These are phyloP conservation scores for Papilio polytes DNA, from an alignment of 1,140 invertebrate genomes.

Conservation along the genomic window DNA sequence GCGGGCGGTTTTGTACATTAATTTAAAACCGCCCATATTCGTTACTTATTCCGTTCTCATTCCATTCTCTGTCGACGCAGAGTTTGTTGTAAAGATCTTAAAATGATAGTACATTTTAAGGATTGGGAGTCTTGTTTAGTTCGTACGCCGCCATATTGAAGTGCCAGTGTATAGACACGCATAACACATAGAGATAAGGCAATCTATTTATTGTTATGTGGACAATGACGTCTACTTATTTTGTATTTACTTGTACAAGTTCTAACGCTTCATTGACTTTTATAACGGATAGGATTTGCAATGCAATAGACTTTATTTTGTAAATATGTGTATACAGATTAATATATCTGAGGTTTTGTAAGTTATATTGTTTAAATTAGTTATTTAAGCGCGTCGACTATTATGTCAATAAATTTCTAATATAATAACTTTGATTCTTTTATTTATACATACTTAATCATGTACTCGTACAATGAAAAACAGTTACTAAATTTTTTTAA, in stretches of 20 bases:
- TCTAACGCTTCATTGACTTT: slow-evolving; percentile 43
- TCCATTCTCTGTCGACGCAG: background rate
- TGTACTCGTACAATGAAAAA: no score
- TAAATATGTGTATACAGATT: slow-evolving; percentile 80
- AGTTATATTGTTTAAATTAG: slow-evolving; percentile 35
- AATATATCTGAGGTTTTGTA: slow-evolving; percentile 48
- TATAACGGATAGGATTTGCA: slow-evolving; percentile 39
- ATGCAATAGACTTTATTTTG: slow-evolving; percentile 73
- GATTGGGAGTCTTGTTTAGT: slow-evolving; percentile 18
- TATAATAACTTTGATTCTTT: slow-evolving; percentile 20
- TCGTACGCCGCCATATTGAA: slow-evolving; percentile 54
- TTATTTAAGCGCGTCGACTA: slow-evolving; percentile 20
- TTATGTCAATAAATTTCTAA: slow-evolving; percentile 39
- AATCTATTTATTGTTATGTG: slow-evolving; percentile 70
- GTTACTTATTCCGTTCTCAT: slow-evolving; percentile 16
- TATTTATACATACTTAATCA: background rate
- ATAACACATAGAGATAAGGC: slow-evolving; percentile 54
- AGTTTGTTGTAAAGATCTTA: slow-evolving; percentile 19
- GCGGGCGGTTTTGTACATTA: background rate
- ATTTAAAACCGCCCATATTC: background rate
- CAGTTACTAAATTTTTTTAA: no score
- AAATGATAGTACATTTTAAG: slow-evolving; percentile 17
- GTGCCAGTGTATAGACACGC: slow-evolving; percentile 61
- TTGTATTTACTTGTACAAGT: slow-evolving; percentile 40
- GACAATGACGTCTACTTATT: slow-evolving; percentile 49